Evolutionary conservation across 2,113 vertebrate species (phyloP), one percentile per base, ranked within the genome.

Genomic region (Chrysochloris asiatica): DNA sequence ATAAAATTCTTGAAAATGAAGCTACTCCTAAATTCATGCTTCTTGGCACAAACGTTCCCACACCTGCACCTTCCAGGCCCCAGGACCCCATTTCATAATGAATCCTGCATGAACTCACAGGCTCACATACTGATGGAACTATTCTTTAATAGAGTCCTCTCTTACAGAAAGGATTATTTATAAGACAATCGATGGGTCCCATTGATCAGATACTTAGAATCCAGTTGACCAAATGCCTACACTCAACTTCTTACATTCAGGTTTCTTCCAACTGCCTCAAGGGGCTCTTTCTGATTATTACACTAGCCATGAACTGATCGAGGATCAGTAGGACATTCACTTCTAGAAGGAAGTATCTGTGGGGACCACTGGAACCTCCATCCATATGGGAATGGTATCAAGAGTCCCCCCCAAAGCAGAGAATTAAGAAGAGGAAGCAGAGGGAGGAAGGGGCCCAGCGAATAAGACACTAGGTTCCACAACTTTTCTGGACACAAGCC

Each of bases 271-370:
- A 92, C 22, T 13, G 9, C 38, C 41, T 43, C 5, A 28, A 43
- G 38, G 69, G 69, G 69, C 24, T 8, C 38, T 10, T 72, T 43
- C 69, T 72, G 69, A 43, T 28, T 72, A 10, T 24, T 43, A 11
- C n/a, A 22, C 10, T 8, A 63, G 48, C 36, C n/a, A 81, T 73
- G 45, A 17, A 30, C 1, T 45, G 52, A 71, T 19, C 26, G 1
- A 1, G 16, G 54, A 24, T 3, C 8, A 3, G 2, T 2, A 5
- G n/a, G 38, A 28, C 14, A 38, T 72, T 50, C 41, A 61, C 10
- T 45, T 33, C 8, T 10, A 19, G 21, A 28, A 48, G 4, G 30
- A 72, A 36, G 43, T 16, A 5, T 0, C 2, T 2, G 7, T 1
- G 45, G 33, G 38, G 10, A 50, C 33, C 21, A 0, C 2, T 6